A percentile compares a stretch with the other conserved stretches of the same genome.
phyloP scores from a whole-genome alignment of 2,888 invertebrate species.

The Xiphydria camelus region DNA sequence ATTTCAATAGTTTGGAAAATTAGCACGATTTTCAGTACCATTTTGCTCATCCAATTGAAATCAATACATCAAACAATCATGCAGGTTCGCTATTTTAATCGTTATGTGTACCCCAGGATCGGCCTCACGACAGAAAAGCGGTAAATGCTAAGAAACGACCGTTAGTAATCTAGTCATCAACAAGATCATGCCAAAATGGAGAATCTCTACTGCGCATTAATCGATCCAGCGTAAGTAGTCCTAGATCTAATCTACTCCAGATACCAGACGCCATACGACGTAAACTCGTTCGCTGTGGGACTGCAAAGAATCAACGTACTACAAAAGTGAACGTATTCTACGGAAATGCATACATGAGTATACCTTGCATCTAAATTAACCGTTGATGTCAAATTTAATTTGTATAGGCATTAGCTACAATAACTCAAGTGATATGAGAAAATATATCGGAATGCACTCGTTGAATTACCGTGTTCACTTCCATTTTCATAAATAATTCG shows the following conservation, averaged over 20 bases:
- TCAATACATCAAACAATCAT: conserved; percentile 18
- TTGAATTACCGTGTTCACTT: too few relatives aligned
- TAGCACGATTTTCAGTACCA: background rate
- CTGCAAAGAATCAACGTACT: background rate
- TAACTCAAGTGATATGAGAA: too few relatives aligned
- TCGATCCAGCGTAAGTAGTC: too few relatives aligned
- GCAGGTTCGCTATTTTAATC: conserved; percentile 14
- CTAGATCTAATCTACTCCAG: background rate
- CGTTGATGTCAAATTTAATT: too few relatives aligned
- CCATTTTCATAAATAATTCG: too few relatives aligned
- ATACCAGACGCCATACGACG: background rate
- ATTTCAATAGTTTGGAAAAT: too few relatives aligned
- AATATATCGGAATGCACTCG: too few relatives aligned
- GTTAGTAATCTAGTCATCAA: background rate
- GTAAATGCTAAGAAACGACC: conserved; percentile 6
- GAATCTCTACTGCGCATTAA: conserved; percentile 21
- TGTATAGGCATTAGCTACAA: too few relatives aligned
- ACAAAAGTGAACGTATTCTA: background rate
- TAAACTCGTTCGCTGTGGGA: background rate
- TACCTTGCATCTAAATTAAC: too few relatives aligned
- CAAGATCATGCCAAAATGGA: conserved; percentile 24
- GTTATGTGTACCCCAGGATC: conserved; percentile 14
- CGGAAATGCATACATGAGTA: background rate
- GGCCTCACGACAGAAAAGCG: conserved; percentile 11
- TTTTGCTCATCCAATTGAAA: background rate